Evolutionary conservation across 2,888 invertebrate species (phyloP).

Genomic region (Caenorhabditis sulstoni): DNA sequence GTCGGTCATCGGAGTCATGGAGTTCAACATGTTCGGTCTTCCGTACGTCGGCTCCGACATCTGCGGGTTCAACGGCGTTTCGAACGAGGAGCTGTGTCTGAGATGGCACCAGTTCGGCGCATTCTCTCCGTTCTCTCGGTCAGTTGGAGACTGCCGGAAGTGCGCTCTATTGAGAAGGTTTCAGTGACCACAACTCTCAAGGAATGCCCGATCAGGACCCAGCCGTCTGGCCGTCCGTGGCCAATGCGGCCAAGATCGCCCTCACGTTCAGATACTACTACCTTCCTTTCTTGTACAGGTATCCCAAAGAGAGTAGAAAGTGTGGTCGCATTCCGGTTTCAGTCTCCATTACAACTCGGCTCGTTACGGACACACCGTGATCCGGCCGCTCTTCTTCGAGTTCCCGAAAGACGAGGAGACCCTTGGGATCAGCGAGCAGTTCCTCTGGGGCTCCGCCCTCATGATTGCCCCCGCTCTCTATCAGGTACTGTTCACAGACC

Average conservation of each 20-base stretch:
- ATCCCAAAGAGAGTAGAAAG: not conserved
- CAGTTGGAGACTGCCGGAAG: not conserved
- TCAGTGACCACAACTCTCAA: constrained; percentile 67
- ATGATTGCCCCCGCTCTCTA: constrained; percentile 75
- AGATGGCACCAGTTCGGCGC: constrained; percentile 84
- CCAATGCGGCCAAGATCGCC: constrained; percentile 68
- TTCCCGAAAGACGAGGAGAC: constrained; percentile 71
- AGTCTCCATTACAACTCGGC: constrained; percentile 74
- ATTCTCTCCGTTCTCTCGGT: constrained; percentile 73
- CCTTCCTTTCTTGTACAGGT: constrained; percentile 73
- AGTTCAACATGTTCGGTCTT: constrained; percentile 81
- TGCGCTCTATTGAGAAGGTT: not conserved
- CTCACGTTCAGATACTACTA: constrained; percentile 69
- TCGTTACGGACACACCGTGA: constrained; percentile 71
- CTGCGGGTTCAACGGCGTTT: constrained; percentile 82
- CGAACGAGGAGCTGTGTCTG: constrained; percentile 83
- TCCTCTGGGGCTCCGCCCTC: constrained; percentile 75
- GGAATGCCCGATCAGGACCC: constrained; percentile 68
- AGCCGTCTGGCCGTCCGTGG: constrained; percentile 72
- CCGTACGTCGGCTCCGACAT: constrained; percentile 82
- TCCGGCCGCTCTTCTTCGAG: constrained; percentile 77
- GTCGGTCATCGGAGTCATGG: constrained; percentile 70
- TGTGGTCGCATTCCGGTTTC: not conserved
- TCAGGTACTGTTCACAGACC: constrained; percentile 27
- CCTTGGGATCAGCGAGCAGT: constrained; percentile 67